Evolutionary conservation across 2,113 vertebrate genomes (phyloP), one percentile per base, ranked within the genome.

Genomic region (Phalacrocorax carbo): DNA sequence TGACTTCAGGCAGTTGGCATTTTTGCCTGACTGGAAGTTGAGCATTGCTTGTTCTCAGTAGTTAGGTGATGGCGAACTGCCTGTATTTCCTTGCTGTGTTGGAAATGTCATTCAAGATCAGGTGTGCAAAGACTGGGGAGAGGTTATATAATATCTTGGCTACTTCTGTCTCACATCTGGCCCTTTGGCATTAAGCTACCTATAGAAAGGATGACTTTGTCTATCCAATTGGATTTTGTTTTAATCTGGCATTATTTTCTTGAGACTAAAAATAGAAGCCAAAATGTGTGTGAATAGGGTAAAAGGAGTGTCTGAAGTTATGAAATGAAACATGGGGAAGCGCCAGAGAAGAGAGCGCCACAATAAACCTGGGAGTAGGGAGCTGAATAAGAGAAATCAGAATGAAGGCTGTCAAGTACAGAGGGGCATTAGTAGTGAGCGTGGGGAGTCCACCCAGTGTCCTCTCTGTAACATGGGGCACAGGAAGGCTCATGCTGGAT

Each of bases 141-240:
- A 91, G 40, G 36, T 94, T 90, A 70, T 84, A 77, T 86, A 94
- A 94, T 91, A 32, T 71, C 58, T 84, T 94, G 88, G 93, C 80
- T 93, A 70, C 52, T 76, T 76, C 49, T 87, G 32, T 82, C 78
- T 95, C 86, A 93, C 94, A 94, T 89, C 91, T 97, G 94, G 95
- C 84, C 68, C 64, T 96, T 84, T 96, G 94, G 93, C 73, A 58
- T 91, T 88, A 69, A 82, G 65, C 49, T 93, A 62, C 77, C 70
- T 72, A 36, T 64, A 82, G 49, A 87, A 52, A 46, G 34, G 52
- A 81, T 94, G 36, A 54, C 66, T 96, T 86, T 85, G 81, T 66
- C 73, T 61, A 78, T 97, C 77, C 86, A 91, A 89, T 46, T 76
- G 88, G 86, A 93, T 96, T 96, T 96, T 93, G 49, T 84, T 96